A percentile compares a stretch with the other conserved stretches of the same genome.
Conservation (phyloP, 2,888 invertebrate species). For the Diplolepis rosae region DNA sequence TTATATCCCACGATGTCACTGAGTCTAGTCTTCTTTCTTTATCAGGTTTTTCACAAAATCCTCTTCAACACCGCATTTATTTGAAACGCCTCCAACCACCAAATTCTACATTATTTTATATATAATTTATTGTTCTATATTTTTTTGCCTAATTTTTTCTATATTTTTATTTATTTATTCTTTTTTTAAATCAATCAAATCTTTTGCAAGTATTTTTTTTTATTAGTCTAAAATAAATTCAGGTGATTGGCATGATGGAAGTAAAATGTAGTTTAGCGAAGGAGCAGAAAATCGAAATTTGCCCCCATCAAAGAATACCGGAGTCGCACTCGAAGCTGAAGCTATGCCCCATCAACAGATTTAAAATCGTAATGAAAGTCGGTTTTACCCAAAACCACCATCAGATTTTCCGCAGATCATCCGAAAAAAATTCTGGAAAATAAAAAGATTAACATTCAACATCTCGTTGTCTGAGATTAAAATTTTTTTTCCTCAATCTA, state of each 20-base stretch:
- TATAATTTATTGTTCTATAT: constrained; percentile 35
- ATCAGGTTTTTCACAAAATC: constrained; percentile 35
- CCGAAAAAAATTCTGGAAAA: background rate
- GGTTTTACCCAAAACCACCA: background rate
- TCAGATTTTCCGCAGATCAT: background rate
- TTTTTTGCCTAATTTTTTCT: constrained; percentile 30
- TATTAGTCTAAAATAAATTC: background rate
- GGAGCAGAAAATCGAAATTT: background rate
- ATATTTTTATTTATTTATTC: constrained; percentile 32
- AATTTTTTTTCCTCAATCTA: background rate
- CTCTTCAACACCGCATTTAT: constrained; percentile 44
- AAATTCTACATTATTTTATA: constrained; percentile 30
- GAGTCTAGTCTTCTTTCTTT: constrained; percentile 44
- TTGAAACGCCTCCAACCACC: constrained; percentile 41
- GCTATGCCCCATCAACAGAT: too few species aligned
- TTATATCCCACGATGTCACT: constrained; percentile 21
- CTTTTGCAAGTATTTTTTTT: constrained; percentile 33
- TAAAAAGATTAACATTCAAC: background rate
- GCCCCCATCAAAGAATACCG: background rate
- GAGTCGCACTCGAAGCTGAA: background rate
- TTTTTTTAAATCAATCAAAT: constrained; percentile 29
- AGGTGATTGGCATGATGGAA: background rate
- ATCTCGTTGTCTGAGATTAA: background rate
- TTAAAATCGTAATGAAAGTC: too few species aligned
- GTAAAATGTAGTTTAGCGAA: background rate